Evolutionary conservation across 2,888 invertebrate genomes (phyloP), one percentile per base, ranked within the genome.

Genomic region (Pseudeuparius sepicola): DNA sequence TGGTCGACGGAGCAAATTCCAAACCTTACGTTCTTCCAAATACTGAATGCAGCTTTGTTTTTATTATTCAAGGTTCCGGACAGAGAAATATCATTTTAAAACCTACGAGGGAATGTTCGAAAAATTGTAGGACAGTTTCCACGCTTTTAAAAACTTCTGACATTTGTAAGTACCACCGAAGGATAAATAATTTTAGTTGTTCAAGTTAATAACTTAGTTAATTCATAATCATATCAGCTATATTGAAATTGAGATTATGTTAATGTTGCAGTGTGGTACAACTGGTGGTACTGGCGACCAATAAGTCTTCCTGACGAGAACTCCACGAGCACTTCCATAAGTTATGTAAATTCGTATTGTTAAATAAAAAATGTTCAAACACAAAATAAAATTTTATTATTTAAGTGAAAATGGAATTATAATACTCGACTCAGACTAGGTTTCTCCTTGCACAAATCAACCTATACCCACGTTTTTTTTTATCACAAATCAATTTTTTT

Each of bases 231-330:
- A n/a, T n/a, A n/a, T n/a, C n/a, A n/a, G n/a, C n/a, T n/a, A n/a
- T n/a, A n/a, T n/a, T n/a, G n/a, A n/a, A n/a, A n/a, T n/a, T n/a
- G n/a, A n/a, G n/a, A n/a, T n/a, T n/a, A n/a, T n/a, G n/a, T n/a
- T n/a, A n/a, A n/a, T n/a, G n/a, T 73, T 73, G 44, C 65, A 84
- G 84, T 84, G 48, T 81, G 78, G 74, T 84, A 82, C 56, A 84
- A 83, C 56, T 84, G 83, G 82, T 81, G 83, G 77, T 84, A 82
- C 51, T 85, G 83, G 81, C 67, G 78, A 53, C 80, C 82, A 14
- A 60, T 70, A 14, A 74, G 79, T 51, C 67, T 73, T 43, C 74
- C 78, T 41, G 25, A 20, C 4, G 65, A 71, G 52, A 71, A 63
- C 54, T 67, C 73, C 52, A 77, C 67, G 46, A 63, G 67, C 51